Base-by-base conservation (phyloP, 2,888 invertebrate genomes). In the Odontomyia ornata region DNA sequence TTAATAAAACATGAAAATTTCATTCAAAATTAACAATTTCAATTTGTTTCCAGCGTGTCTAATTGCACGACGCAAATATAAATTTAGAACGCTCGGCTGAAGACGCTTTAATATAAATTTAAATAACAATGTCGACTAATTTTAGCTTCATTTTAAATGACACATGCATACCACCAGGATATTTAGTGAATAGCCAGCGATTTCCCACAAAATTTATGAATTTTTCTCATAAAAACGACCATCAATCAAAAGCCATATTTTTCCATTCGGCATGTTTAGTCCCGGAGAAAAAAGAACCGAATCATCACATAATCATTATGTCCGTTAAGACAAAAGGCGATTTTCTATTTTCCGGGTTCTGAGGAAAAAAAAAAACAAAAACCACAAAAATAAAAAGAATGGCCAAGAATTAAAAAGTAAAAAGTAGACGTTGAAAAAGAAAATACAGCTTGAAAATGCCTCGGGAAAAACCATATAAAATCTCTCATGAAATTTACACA, bases 401-500 rank as follows among this genome's bases (percentile, higher is more conserved):
- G 52, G 18, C 4, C 52, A 52, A 72, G 27, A 72, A 72, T 36
- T 36, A 36, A 36, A 56, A 72, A 72, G 18, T 13, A 18, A 52
- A 18, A 18, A 52, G 15, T 9, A 36, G 9, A 36, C 3, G 9
- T 9, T 5, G 21, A 56, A 27, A 27, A 71, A 52, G n/a, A 25
- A 21, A 60, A 60, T 23, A 60, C 11, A 57, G 30, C 36, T 36
- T 11, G 25, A 73, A 72, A 73, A 73, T 73, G 73, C 73, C 73
- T 57, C 57, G 57, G 73, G 73, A 57, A 73, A 56, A 73, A 57
- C 57, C 57, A 57, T 57, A 36, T 56, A 43, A 57, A 57, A 73
- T 57, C 36, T 73, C 57, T 36, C 73, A 36, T 73, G 18, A 56
- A 73, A 73, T 73, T 73, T 73, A 57, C 73, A 73, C 30, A 57